phyloP scores from a whole-genome alignment of 2,113 vertebrate genomes.

The Macroglossus sobrinus region DNA sequence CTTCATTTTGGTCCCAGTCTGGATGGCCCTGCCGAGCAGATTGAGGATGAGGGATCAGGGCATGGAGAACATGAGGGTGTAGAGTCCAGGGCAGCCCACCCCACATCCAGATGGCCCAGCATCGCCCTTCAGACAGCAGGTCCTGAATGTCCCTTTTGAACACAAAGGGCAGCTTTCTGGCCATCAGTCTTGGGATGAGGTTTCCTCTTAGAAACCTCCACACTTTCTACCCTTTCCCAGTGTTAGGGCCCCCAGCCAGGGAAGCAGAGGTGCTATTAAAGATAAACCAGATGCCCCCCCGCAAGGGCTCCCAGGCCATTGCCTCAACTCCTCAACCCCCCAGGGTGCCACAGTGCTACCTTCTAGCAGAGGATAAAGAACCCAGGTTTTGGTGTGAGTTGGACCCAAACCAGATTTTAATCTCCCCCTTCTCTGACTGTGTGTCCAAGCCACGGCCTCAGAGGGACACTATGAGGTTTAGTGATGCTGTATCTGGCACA shows the following conservation, averaged over 20 bases:
- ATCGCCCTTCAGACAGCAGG: rapidly evolving
- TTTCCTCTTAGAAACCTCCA: background rate
- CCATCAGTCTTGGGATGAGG: background rate
- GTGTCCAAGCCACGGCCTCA: background rate
- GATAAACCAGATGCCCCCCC: too few relatives aligned
- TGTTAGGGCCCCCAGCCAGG: background rate
- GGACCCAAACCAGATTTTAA: background rate
- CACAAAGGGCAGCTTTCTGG: background rate
- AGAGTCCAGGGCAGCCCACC: background rate
- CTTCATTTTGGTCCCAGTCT: background rate
- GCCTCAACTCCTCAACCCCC: background rate
- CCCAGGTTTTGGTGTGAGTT: background rate
- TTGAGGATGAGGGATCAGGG: background rate
- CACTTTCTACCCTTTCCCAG: background rate
- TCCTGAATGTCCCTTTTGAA: background rate
- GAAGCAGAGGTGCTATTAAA: background rate
- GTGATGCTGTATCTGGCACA: rapidly evolving
- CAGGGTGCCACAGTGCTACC: background rate
- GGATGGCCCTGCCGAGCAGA: background rate
- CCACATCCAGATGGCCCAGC: background rate
- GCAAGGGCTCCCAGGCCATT: background rate
- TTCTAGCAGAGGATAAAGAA: too few relatives aligned
- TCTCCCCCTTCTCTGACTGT: background rate
- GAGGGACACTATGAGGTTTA: background rate
- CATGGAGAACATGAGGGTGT: background rate